Percentiles rank a stretch among this genome's conserved stretches.
Conservation (phyloP, 2,113 vertebrate species). For the Chloropsis cyanopogon region DNA sequence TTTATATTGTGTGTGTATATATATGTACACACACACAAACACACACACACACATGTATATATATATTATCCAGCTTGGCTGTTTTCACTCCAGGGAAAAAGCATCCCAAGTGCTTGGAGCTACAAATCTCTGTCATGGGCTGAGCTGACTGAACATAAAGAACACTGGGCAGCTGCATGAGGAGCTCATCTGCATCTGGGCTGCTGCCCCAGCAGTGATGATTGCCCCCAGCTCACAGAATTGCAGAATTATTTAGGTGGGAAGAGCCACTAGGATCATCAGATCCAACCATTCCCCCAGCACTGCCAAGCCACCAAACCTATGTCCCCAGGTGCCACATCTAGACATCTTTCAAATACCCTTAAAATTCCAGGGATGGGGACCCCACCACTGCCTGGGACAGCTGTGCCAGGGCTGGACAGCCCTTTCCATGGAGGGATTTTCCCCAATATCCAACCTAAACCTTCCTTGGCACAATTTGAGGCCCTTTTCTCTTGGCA, state of each 20-base stretch:
- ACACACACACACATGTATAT: rapidly evolving
- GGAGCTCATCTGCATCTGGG: background rate
- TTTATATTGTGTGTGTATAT: too few species aligned
- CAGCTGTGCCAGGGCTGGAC: background rate
- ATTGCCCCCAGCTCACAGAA: background rate
- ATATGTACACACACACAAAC: rapidly evolving
- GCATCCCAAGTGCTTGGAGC: background rate
- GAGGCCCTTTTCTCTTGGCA: rapidly evolving
- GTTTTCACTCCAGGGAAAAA: background rate
- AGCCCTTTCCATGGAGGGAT: rapidly evolving
- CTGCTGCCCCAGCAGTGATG: background rate
- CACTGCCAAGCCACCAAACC: background rate
- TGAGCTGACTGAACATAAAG: background rate
- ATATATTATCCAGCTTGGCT: background rate
- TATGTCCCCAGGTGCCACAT: background rate
- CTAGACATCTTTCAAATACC: background rate
- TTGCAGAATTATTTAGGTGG: background rate
- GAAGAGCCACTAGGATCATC: background rate
- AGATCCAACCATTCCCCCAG: background rate
- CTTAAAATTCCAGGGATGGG: background rate
- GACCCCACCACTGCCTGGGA: background rate
- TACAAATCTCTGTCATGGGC: background rate
- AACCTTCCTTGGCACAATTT: too few species aligned
- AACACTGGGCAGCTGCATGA: background rate
- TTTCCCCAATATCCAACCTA: too few species aligned